Evolutionary conservation across 2,888 invertebrate genomes (phyloP), one percentile per base, ranked within the genome.

Genomic region (Ennomos quercinarius): DNA sequence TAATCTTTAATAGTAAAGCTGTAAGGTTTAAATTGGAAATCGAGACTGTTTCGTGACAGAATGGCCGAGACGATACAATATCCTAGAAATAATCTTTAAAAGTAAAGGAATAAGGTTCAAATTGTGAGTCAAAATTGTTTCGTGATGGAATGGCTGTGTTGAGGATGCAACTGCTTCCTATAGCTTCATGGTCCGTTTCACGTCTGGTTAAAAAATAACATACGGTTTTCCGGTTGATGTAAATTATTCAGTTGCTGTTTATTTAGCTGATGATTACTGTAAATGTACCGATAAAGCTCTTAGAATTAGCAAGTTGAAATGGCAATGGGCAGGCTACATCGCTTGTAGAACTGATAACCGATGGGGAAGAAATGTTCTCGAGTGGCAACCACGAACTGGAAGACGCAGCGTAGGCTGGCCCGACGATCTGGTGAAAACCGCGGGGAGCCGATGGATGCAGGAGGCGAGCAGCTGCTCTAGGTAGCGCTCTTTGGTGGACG

Each of bases 111-210:
- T 53, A 58, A 53, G 40, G 53, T 44, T 49, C 0, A 17, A 1
- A 39, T 35, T 58, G 10, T 34, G 13, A 41, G 1, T 10, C 13
- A 9, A 35, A 6, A 48, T 44, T 9, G 38, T 17, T 40, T 27
- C 4, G 39, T 34, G 37, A 39, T 12, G 11, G 47, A 58, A 36
- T 17, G 34, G 11, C 39, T 39, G 46, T 13, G 4, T 45, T 38
- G 11, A 46, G 37, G 39, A 55, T 60, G 54, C 51, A 47, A 47
- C 45, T 38, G 50, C 47, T 51, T 47, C 55, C 43, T 13, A 42
- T 47, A 53, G 43, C 8, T 55, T 60, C 51, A 56, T 51, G 55
- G 55, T 47, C 51, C 47, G 51, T 39, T 61, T 51, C 43, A 12
- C 45, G 12, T 12, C 46, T 42, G 10, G n/a, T 46, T 47, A 41